Conservation (phyloP, 2,888 invertebrate genomes). For the Dastarcus helophoroides region DNA sequence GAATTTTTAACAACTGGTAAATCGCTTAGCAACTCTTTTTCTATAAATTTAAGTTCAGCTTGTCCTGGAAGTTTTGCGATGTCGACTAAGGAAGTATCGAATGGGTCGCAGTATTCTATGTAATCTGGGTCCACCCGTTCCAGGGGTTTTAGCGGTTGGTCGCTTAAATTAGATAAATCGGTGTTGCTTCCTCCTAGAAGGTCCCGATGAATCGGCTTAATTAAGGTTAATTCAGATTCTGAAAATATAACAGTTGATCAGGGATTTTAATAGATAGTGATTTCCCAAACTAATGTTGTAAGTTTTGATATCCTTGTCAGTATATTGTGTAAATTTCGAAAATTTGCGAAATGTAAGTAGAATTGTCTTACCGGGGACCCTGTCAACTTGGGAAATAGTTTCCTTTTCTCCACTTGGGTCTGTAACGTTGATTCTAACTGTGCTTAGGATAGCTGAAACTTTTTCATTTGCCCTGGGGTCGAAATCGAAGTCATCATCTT, state of each 20-base stretch:
- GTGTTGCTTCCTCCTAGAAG: slow-evolving; percentile 66
- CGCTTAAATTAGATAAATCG: slow-evolving; percentile 57
- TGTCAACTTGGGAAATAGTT: slow-evolving; percentile 38
- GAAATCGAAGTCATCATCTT: slow-evolving; percentile 44
- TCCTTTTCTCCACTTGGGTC: slow-evolving; percentile 51
- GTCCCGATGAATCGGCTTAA: slow-evolving; percentile 45
- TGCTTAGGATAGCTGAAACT: slow-evolving; percentile 21
- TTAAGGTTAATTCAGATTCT: slow-evolving; percentile 38
- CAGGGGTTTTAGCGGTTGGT: slow-evolving; percentile 54
- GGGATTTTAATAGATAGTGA: too few species aligned
- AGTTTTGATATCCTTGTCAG: too few species aligned
- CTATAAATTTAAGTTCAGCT: slow-evolving; percentile 66
- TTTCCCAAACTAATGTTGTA: too few species aligned
- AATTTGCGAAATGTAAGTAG: too few species aligned
- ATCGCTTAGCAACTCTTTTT: slow-evolving; percentile 59
- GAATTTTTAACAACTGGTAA: slow-evolving; percentile 33
- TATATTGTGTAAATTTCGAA: too few species aligned
- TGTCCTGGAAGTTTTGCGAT: slow-evolving; percentile 62
- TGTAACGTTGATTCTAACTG: slow-evolving; percentile 49
- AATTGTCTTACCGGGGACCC: slow-evolving; percentile 27
- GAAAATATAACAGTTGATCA: too few species aligned
- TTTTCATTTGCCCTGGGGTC: slow-evolving; percentile 53
- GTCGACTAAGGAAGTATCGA: slow-evolving; percentile 71
- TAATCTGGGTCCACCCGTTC: slow-evolving; percentile 41
- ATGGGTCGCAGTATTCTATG: slow-evolving; percentile 64